Evolutionary conservation across 2,113 vertebrate species (phyloP).

Genomic region (Eupsittula cactorum): DNA sequence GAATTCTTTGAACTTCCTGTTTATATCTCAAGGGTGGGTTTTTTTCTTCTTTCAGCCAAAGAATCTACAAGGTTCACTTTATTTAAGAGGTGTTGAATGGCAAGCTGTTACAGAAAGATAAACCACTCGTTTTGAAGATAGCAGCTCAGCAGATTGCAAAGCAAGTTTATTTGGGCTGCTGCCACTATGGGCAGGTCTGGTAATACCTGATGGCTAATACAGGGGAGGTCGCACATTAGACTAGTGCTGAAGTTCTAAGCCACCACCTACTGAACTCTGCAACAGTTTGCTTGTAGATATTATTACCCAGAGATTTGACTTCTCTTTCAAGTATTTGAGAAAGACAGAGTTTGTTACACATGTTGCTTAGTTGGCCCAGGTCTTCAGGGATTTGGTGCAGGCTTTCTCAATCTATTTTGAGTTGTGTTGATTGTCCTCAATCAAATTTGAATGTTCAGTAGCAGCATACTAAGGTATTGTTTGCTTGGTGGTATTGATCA

Average conservation of each 20-base stretch:
- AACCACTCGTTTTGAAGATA: background rate
- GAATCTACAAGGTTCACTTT: background rate
- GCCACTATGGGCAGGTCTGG: background rate
- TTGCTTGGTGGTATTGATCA: background rate
- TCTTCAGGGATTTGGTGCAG: background rate
- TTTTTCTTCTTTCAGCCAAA: slow-evolving; percentile 15
- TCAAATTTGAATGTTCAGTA: background rate
- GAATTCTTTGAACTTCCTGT: slow-evolving; percentile 29
- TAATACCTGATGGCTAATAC: background rate
- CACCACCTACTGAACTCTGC: background rate
- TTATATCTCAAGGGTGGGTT: background rate
- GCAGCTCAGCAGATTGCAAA: slow-evolving; percentile 5
- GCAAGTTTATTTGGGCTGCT: background rate
- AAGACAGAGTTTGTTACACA: background rate
- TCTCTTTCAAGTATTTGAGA: background rate
- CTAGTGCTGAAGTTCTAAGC: background rate
- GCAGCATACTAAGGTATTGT: background rate
- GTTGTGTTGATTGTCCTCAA: background rate
- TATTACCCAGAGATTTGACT: background rate
- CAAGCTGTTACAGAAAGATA: slow-evolving; percentile 60
- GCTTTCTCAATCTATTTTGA: background rate
- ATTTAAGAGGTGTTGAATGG: slow-evolving; percentile 42
- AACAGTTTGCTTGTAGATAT: background rate
- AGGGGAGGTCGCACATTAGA: background rate
- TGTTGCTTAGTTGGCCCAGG: background rate